phyloP scores from a whole-genome alignment of 1,140 invertebrate species.

The Manduca sexta region DNA sequence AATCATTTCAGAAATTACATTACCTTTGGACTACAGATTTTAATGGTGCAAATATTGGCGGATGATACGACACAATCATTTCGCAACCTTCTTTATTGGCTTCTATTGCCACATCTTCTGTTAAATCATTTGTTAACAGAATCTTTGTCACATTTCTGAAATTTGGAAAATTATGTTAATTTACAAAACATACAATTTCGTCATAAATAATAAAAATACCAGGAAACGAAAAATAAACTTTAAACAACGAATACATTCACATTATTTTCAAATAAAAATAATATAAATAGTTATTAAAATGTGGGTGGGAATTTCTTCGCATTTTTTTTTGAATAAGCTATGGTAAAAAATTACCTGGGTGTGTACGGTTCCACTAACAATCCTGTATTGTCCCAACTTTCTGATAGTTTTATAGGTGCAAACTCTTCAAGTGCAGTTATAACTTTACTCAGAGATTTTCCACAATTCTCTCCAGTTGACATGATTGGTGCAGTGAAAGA shows the following conservation, averaged over 20 bases:
- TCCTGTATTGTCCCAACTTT: constrained; percentile 97
- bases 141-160: constrained; percentile 77
- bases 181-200: no score
- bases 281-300: no score
- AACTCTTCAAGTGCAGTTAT: constrained; percentile 79
- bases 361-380: constrained; percentile 87
- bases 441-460: constrained; percentile 75
- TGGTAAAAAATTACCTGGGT: constrained; percentile 46
- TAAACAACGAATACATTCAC: no score
- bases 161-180: constrained; percentile 8
- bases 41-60: constrained; percentile 91
- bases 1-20: no score
- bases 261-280: no score
- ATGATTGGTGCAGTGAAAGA: constrained; percentile 28
- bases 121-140: constrained; percentile 96
- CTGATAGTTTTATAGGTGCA: constrained; percentile 83
- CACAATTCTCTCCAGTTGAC: constrained; percentile 43
- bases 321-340: no score
- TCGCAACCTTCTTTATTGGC: constrained; percentile 80
- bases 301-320: no score
- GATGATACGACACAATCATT: constrained; percentile 96
- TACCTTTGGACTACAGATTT: constrained; percentile 90
- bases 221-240: no score
- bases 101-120: constrained; percentile 90
- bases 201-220: no score